Base-by-base conservation (phyloP, 2,888 invertebrate species). In the Ophion slaviceki region DNA sequence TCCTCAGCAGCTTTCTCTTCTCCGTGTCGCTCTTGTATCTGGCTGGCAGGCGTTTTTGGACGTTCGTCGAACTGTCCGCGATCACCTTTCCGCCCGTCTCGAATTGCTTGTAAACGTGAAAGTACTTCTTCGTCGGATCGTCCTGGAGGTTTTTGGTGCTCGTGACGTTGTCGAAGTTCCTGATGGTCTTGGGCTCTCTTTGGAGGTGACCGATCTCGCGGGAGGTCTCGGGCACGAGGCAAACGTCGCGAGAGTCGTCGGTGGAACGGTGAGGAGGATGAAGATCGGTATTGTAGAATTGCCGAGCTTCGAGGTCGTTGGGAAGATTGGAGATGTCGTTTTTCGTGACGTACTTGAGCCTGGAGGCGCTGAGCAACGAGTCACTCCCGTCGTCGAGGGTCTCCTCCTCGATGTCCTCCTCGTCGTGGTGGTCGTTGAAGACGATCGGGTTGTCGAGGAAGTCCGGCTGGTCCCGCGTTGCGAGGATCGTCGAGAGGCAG, bases 321-420 rank as follows among this genome's bases (percentile, higher is more conserved):
- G 53, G 45, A 32, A 86, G 86, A 68, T 88, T 88, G 10, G 47
- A 47, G 82, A 78, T 14, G n/a, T 85, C 87, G 78, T 84, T 88
- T 24, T 90, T 91, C 53, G 86, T 82, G 24, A 88, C 88, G 77
- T 92, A 93, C 59, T 93, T 93, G 6, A 94, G 85, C 6, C 93
- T 94, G 0, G 96, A 96, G 0, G 96, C 95, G 88, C 96, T 97
- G 11, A 97, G 92, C 66, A 97, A 93, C 0, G 97, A 97, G 91
- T 97, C 97, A 2, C 96, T 96, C 47, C 96, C 96, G 47, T 94
- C 94, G 36, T 92, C 92, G 5, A 93, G 82, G 0, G 92, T 93
- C 28, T 76, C 93, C 36, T 92, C 90, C 45, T 93, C 93, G 53
- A 89, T 88, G 91, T 96, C 96, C 91, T 96, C 96, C 86, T 96